Evolutionary conservation across 1,140 invertebrate species (phyloP), one percentile per base, ranked within the genome.

Genomic region (Coptotermes formosanus): DNA sequence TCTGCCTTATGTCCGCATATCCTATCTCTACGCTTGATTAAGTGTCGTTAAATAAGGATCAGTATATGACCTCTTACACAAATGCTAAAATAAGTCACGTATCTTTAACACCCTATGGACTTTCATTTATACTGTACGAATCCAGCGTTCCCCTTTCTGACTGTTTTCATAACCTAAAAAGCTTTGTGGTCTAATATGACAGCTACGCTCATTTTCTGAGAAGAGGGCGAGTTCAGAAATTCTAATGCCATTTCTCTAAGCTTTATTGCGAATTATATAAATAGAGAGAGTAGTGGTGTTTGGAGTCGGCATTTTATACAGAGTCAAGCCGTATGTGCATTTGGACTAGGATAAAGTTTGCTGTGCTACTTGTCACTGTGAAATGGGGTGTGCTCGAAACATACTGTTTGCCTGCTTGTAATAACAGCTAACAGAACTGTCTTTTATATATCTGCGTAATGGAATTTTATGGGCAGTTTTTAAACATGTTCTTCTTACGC

Each of bases 151-250:
- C 25, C 64, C 25, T 75, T 55, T 75, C 64, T 75, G 59, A 64
- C 59, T 64, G 64, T 75, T 75, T 75, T 30, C 64, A 75, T 75
- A 75, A n/a, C 64, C 64, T 75, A 30, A 16, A 75, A 75, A 75
- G 25, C 64, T 75, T 30, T 75, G 25, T 75, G n/a, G 64, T 75
- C 14, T 75, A 75, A 75, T 75, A 30, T 75, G 64, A 75, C 64
- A 30, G 25, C 64, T 75, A 75, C n/a, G 64, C n/a, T 75, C 25
- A n/a, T n/a, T n/a, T 30, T 30, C 64, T 75, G 64, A 75, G 30
- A 75, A 75, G 25, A 4, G 64, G 25, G 64, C 11, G n/a, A 30
- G 25, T 75, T 59, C n/a, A 75, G 25, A 75, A 75, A 75, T 75
- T 75, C 64, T 75, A 16, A 16, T 55, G 25, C 64, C 64, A 75